Conservation (phyloP, 1,140 invertebrate genomes). For the Diabrotica undecimpunctata region DNA sequence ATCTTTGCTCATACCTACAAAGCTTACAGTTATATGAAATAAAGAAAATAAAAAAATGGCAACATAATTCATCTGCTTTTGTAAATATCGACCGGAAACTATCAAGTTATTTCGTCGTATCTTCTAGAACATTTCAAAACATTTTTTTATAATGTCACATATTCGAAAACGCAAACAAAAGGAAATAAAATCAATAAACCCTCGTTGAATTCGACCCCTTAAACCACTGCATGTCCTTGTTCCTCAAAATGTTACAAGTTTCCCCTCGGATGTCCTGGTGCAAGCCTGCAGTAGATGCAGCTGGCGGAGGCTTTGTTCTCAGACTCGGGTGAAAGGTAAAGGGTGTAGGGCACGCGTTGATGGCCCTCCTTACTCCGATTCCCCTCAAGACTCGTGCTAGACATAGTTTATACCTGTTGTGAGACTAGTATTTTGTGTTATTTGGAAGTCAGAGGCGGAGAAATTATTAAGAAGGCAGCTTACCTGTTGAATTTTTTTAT, state of each 20-base stretch:
- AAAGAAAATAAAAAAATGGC: too few relatives aligned
- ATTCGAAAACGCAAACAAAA: background rate
- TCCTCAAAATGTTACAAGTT: background rate
- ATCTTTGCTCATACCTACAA: too few relatives aligned
- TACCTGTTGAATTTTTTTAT: too few relatives aligned
- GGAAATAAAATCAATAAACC: constrained; percentile 1
- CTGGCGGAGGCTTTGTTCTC: constrained; percentile 26
- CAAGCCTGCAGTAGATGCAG: constrained; percentile 16
- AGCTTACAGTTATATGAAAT: too few relatives aligned
- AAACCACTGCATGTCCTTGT: background rate
- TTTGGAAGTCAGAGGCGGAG: background rate
- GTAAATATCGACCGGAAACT: too few relatives aligned
- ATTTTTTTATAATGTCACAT: too few relatives aligned
- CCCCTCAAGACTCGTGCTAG: constrained; percentile 21
- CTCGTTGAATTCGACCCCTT: background rate
- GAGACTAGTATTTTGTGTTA: background rate
- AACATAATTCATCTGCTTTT: too few relatives aligned
- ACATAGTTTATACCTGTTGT: constrained; percentile 5
- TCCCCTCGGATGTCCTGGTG: background rate
- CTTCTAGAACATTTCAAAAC: too few relatives aligned
- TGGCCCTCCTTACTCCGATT: constrained; percentile 6
- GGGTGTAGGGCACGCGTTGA: constrained; percentile 28
- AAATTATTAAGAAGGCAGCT: too few relatives aligned
- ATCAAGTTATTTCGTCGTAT: too few relatives aligned
- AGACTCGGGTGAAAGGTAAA: constrained; percentile 28